These are phyloP conservation scores for Eurypyga helias DNA, from an alignment of 2,113 vertebrate species.

Conservation along the genomic window DNA sequence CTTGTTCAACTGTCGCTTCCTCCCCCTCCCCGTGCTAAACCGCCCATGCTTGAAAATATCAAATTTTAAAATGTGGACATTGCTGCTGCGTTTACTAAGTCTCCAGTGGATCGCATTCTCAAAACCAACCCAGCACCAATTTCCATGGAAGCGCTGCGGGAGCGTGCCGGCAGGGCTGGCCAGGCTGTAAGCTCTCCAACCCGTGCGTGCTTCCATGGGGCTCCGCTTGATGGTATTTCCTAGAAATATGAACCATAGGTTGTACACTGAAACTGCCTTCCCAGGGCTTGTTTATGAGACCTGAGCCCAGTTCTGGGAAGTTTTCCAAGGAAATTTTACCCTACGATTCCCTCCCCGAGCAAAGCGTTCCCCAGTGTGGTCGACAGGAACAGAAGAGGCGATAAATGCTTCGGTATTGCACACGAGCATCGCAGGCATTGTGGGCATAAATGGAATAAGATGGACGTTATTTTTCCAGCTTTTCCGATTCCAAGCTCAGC, in stretches of 20 bases:
- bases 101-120: not conserved
- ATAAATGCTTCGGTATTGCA: not conserved
- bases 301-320: not conserved
- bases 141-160: not conserved
- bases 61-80: not conserved
- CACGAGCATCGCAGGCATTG: rapidly evolving
- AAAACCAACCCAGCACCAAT: not conserved
- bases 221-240: not conserved
- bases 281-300: not conserved
- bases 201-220: rapidly evolving
- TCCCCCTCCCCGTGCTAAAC: not conserved
- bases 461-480: not conserved
- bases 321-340: slow-evolving; percentile 16
- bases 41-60: not conserved
- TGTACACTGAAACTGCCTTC: not conserved
- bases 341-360: rapidly evolving
- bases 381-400: not conserved
- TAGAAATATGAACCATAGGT: not conserved
- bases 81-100: not conserved
- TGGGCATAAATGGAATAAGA: not conserved
- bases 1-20: not conserved
- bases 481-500: not conserved
- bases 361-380: not conserved
- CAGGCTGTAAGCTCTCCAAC: rapidly evolving
- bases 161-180: not conserved